A percentile compares a stretch with the other conserved stretches of the same genome.
Conservation (phyloP, 2,888 invertebrate genomes). For the Onchidella celtica region DNA sequence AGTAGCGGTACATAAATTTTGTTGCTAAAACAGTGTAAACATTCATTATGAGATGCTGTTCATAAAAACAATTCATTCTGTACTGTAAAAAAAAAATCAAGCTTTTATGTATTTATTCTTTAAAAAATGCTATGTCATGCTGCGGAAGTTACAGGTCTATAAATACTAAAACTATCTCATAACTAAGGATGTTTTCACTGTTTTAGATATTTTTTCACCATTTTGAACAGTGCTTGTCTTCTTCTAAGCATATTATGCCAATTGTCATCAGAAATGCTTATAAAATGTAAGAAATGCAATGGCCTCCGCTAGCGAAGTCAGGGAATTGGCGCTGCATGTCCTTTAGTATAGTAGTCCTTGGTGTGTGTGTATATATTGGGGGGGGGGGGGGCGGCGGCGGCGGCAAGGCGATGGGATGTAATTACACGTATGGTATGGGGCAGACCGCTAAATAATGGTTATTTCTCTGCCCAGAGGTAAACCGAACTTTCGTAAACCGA, state of each 20-base stretch:
- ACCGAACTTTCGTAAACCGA: too few relatives aligned
- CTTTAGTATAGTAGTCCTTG: neutral
- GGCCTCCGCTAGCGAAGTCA: conserved; percentile 11
- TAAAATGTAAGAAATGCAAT: neutral
- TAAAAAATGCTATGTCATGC: neutral
- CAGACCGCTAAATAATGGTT: too few relatives aligned
- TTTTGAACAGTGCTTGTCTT: conserved; percentile 1
- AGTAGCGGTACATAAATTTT: neutral
- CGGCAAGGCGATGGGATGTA: too few relatives aligned
- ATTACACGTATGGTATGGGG: too few relatives aligned
- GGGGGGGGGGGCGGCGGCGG: too few relatives aligned
- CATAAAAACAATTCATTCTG: neutral
- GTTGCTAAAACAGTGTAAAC: neutral
- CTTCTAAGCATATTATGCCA: neutral
- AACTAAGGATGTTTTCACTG: neutral
- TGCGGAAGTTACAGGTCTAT: neutral
- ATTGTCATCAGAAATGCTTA: neutral
- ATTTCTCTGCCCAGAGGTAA: too few relatives aligned
- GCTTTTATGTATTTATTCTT: neutral
- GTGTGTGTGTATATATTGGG: too few relatives aligned
- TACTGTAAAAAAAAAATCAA: neutral
- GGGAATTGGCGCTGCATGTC: neutral
- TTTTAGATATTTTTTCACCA: neutral
- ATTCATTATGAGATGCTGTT: neutral
- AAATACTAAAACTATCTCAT: neutral